Evolutionary conservation across 2,797 vertebrate genomes (phyloP).

Genomic region (Mus spretus): DNA sequence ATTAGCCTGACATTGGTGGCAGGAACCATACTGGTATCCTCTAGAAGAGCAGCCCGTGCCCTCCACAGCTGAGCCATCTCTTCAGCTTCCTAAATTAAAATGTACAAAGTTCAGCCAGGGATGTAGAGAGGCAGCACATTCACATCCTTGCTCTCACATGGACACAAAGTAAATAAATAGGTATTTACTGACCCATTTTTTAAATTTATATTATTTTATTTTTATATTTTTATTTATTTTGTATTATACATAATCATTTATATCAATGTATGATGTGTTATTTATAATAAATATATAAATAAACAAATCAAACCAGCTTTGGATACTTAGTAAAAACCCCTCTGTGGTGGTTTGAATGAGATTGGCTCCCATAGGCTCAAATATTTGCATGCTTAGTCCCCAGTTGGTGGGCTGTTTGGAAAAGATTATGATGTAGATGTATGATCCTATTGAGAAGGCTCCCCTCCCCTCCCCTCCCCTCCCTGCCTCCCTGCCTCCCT

Average conservation of each 20-base stretch:
- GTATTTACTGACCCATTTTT: too few species aligned
- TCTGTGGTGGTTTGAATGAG: background rate
- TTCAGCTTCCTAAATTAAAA: background rate
- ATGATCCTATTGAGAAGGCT: background rate
- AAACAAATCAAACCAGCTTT: background rate
- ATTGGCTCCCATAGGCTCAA: background rate
- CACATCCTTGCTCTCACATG: background rate
- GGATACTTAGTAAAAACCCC: background rate
- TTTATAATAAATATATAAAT: too few species aligned
- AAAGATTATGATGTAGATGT: background rate
- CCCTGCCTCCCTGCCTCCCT: too few species aligned
- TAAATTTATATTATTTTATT: too few species aligned
- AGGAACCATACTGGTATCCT: background rate
- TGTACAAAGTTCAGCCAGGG: background rate
- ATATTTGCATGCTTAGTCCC: background rate
- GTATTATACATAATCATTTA: too few species aligned
- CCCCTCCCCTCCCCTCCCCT: too few species aligned
- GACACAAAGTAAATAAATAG: background rate
- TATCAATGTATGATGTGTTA: too few species aligned
- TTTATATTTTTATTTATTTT: too few species aligned
- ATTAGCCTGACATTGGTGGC: background rate
- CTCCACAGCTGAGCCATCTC: background rate
- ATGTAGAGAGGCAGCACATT: fast-evolving
- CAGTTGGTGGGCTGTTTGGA: background rate
- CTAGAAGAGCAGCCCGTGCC: background rate